A percentile compares a stretch with the other conserved stretches of the same genome.
Evolutionary conservation across 64 coral and sea anemone genomes (phyloP).

Genomic region (Hydrozoanthus tunicans): DNA sequence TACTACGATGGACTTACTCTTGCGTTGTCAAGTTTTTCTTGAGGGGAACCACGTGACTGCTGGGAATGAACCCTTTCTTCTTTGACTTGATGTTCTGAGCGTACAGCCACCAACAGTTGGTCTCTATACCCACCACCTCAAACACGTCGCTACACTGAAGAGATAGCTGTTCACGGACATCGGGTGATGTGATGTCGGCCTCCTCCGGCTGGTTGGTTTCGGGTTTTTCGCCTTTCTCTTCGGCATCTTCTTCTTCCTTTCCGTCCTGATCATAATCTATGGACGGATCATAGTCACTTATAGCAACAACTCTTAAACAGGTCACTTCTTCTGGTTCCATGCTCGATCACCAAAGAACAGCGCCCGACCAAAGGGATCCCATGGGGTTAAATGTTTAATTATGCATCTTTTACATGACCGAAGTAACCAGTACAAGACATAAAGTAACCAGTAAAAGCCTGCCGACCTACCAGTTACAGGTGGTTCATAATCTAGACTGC

Average conservation of each 20-base stretch:
- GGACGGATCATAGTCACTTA: neutral
- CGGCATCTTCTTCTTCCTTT: neutral
- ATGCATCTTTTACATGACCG: neutral
- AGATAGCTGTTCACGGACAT: neutral
- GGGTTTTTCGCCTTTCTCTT: neutral
- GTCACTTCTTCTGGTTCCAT: neutral
- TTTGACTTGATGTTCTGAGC: neutral
- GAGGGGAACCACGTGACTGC: constrained; percentile 11
- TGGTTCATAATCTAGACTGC: too few relatives aligned
- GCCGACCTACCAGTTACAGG: too few relatives aligned
- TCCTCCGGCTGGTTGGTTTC: neutral
- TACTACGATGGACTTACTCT: neutral
- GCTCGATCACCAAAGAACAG: neutral
- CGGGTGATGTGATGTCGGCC: neutral
- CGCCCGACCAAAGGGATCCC: neutral
- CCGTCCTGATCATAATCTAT: neutral
- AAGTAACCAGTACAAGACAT: neutral
- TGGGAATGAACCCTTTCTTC: neutral
- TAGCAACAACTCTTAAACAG: neutral
- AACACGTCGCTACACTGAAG: neutral
- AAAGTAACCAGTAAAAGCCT: too few relatives aligned
- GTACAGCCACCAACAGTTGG: neutral
- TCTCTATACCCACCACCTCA: neutral
- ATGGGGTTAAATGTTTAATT: neutral
- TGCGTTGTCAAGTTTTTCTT: constrained; percentile 10